phyloP scores from a whole-genome alignment of 2,797 vertebrate species.

The Acipenser ruthenus region DNA sequence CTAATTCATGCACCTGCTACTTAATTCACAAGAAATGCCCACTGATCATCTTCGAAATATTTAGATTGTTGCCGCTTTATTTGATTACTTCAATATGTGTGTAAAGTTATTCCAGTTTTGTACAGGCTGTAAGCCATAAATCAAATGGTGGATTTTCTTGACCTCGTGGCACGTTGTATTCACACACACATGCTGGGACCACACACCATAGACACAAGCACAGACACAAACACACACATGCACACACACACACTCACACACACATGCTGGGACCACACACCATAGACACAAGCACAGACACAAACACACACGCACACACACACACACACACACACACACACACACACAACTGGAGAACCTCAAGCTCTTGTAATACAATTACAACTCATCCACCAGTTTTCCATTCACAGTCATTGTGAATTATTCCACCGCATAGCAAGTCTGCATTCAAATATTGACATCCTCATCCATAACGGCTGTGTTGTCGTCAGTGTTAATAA shows the following conservation, averaged over 20 bases:
- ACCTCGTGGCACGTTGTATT: conserved; percentile 27
- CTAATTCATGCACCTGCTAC: no score
- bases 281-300: background rate
- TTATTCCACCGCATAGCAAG: background rate
- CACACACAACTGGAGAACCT: background rate
- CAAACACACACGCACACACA: background rate
- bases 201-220: background rate
- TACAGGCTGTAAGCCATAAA: conserved; percentile 15
- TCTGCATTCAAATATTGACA: conserved; percentile 6
- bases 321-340: background rate
- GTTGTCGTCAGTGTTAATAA: background rate
- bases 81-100: no score
- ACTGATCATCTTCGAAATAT: no score
- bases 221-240: background rate
- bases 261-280: no score
- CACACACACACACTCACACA: background rate
- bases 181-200: background rate
- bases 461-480: background rate
- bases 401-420: conserved; percentile 6
- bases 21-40: no score
- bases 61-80: no score
- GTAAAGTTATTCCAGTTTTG: no score
- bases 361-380: no score
- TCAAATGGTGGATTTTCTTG: conserved; percentile 27
- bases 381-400: conserved; percentile 9